Conservation (phyloP, 2,113 vertebrate species). For the Penelope pileata region DNA sequence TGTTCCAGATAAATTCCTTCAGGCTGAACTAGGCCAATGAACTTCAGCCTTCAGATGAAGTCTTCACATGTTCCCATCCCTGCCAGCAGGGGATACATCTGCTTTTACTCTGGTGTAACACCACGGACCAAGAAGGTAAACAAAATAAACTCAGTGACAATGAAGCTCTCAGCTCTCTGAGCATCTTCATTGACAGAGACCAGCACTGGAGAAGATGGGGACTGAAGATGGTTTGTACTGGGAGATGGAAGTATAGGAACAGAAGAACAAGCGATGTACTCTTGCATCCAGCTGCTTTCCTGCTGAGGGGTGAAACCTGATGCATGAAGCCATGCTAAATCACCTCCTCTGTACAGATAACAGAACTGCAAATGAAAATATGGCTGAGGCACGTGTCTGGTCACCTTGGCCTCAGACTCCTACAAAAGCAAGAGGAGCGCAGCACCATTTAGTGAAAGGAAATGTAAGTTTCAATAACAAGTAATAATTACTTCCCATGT, state of each 20-base stretch:
- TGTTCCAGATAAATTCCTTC: not conserved
- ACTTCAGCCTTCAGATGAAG: not conserved
- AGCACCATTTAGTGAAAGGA: not conserved
- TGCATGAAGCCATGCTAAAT: fast-evolving
- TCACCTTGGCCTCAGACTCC: not conserved
- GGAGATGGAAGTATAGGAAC: not conserved
- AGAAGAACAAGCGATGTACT: not conserved
- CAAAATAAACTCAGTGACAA: not conserved
- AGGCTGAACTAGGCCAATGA: not conserved
- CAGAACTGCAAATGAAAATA: not conserved
- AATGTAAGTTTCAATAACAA: fast-evolving
- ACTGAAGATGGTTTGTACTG: not conserved
- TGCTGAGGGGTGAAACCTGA: not conserved
- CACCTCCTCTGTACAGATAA: not conserved
- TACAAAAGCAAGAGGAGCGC: not conserved
- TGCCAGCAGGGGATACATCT: fast-evolving
- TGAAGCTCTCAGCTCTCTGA: not conserved
- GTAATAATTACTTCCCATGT: not conserved
- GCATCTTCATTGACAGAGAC: not conserved
- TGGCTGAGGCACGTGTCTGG: fast-evolving
- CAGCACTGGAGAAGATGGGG: not conserved
- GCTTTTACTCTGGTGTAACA: not conserved
- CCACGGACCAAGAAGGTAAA: not conserved
- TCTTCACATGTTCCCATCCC: no score
- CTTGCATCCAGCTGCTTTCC: not conserved